Evolutionary conservation across 2,113 vertebrate species (phyloP), one percentile per base, ranked within the genome.

Genomic region (Ascaphus truei): DNA sequence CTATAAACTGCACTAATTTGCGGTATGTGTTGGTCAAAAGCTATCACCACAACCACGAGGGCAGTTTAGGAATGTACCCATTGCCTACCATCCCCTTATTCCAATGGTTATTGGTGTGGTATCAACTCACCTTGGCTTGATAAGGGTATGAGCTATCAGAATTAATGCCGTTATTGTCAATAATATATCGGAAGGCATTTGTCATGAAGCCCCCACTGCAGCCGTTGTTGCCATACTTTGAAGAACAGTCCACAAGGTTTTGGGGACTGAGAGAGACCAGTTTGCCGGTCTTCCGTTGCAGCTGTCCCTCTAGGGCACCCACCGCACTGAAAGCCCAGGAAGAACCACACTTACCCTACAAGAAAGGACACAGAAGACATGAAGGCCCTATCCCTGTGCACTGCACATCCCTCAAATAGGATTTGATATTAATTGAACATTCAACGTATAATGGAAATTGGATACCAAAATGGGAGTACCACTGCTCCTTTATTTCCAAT

Each of bases 241-340:
- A 58, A 6, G 90, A 87, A 80, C 94, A 96, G 73, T 96, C 94
- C n/a, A 97, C 80, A 33, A 96, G 80, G 79, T 96, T 97, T 83
- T 96, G 94, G 1, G 81, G 69, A 30, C 94, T 97, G 60, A 97
- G 85, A 0, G 90, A 84, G 8, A 93, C 85, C 26, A 96, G 68
- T n/a, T 72, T 62, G 2, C 93, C 92, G 0, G 89, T 91, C 36
- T 51, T 78, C 75, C 83, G 84, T 76, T 85, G 93, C 81, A 94
- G 71, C 75, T 95, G 95, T 0, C 75, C 93, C 36, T 97, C 94
- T 0, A 97, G 85, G 1, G 94, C 90, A 9, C 94, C 95, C 50
- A 89, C 73, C 0, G 94, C 85, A 18, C 94, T 94, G 86, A 96
- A 96, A 0, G 94, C 93, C 94, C 95, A 96, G 73, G 93, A 97